These are phyloP conservation scores for Pentalonia nigronervosa DNA, from an alignment of 1,140 invertebrate species.

Conservation along the genomic window DNA sequence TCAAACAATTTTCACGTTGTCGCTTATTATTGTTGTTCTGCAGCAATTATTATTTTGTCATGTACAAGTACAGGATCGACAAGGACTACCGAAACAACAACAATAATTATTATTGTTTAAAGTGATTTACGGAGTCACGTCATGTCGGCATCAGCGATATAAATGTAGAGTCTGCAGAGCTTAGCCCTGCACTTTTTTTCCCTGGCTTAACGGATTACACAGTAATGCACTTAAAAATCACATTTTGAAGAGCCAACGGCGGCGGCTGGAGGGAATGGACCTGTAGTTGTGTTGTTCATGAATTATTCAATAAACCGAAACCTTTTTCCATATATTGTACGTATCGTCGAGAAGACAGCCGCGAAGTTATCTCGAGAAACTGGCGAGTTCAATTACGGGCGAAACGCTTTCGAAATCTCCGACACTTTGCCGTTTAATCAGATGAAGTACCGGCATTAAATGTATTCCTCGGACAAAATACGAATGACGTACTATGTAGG, in stretches of 20 bases:
- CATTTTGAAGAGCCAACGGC: neutral
- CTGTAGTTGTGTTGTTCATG: neutral
- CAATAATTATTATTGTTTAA: neutral
- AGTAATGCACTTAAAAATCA: conserved; percentile 49
- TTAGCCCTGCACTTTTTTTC: neutral
- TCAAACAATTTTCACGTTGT: conserved; percentile 15
- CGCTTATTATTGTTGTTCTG: neutral
- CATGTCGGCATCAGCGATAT: neutral
- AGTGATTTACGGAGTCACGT: neutral
- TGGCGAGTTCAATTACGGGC: neutral
- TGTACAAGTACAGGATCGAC: neutral
- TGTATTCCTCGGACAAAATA: neutral
- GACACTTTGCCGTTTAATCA: conserved; percentile 37
- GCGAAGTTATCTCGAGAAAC: neutral
- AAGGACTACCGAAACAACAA: neutral
- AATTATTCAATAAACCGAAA: conserved; percentile 37
- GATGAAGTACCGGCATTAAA: neutral
- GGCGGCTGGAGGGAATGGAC: neutral
- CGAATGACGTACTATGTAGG: neutral
- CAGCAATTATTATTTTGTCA: neutral
- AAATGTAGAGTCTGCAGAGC: neutral
- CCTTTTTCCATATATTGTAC: neutral
- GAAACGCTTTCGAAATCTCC: conserved; percentile 36
- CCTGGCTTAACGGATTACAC: conserved; percentile 42
- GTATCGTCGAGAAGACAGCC: neutral